These are phyloP conservation scores for Melanotus villosus DNA, from an alignment of 2,888 invertebrate species.

Conservation along the genomic window DNA sequence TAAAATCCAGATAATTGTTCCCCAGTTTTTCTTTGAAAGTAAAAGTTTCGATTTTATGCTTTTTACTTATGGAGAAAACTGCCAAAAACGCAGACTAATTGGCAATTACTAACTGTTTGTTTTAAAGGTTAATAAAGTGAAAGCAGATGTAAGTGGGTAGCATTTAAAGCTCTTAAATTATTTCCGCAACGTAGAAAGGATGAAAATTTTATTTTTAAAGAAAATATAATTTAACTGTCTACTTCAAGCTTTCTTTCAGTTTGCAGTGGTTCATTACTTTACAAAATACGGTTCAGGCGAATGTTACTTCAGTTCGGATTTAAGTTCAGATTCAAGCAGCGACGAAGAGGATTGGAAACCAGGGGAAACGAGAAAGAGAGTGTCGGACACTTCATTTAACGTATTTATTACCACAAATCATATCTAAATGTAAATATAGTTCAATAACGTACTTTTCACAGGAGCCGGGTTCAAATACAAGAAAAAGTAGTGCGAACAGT, in stretches of 20 bases:
- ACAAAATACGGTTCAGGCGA: slow-evolving; percentile 89
- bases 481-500: slow-evolving; percentile 37
- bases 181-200: too few species aligned
- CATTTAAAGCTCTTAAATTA: too few species aligned
- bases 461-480: slow-evolving; percentile 32
- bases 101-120: too few species aligned
- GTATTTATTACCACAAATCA: slow-evolving; percentile 33
- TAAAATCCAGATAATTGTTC: too few species aligned
- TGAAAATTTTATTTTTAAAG: slow-evolving; percentile 14
- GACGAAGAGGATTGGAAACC: slow-evolving; percentile 67
- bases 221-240: slow-evolving; percentile 45
- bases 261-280: slow-evolving; percentile 88
- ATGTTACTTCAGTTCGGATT: slow-evolving; percentile 79
- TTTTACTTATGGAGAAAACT: too few species aligned
- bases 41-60: too few species aligned
- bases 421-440: slow-evolving; percentile 13
- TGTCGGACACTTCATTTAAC: slow-evolving; percentile 39
- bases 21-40: too few species aligned
- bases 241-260: too few species aligned
- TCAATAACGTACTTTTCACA: slow-evolving; percentile 19
- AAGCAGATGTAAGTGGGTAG: too few species aligned
- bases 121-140: too few species aligned
- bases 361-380: slow-evolving; percentile 32
- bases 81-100: too few species aligned
- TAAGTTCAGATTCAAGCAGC: slow-evolving; percentile 73